Base-by-base conservation (phyloP, 2,797 vertebrate species). In the Caiman crocodilus region DNA sequence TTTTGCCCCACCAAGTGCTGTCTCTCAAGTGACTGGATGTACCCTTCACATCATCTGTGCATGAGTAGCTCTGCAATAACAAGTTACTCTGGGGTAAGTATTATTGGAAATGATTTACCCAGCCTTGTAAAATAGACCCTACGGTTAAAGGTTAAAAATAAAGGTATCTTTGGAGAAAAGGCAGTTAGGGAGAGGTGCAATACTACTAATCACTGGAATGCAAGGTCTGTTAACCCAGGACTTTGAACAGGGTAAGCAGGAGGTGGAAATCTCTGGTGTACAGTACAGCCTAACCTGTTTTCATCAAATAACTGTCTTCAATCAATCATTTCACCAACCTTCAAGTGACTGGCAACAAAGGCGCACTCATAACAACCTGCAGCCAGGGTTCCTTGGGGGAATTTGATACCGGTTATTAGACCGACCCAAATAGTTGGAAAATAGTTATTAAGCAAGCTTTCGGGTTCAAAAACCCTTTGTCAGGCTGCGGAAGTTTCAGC, bases 151-250 rank as follows among this genome's bases (percentile, higher is more conserved):
- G 42, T 50, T 50, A 50, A 50, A 50, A 35, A 35, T 35, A 35
- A 35, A 35, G 35, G 35, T 35, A 35, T 5, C 35, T 35, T 35
- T 6, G 5, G 35, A 5, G 20, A 25, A 42, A 76, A 77, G 76
- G 79, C 78, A 91, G 30, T 82, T 78, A 84, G 87, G 87, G 74
- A 14, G 71, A 92, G 88, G 30, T 9, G 5, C 63, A 23, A 83
- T 35, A 35, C 92, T 94, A 92, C 76, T 76, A 75, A 90, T 87
- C 88, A 79, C 71, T 90, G 77, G 21, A 59, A 1, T 59, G 57
- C 75, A 57, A 87, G 3, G 35, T 15, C 61, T 63, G 14, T 79
- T 65, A 86, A 79, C 69, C 71, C 78, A 35, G 75, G 79, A 71
- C 83, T 90, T 83, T 86, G 69, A 82, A 83, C 55, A 0, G 1